Evolutionary conservation across 2,888 invertebrate species (phyloP).

Genomic region (Eristalis intricaria): DNA sequence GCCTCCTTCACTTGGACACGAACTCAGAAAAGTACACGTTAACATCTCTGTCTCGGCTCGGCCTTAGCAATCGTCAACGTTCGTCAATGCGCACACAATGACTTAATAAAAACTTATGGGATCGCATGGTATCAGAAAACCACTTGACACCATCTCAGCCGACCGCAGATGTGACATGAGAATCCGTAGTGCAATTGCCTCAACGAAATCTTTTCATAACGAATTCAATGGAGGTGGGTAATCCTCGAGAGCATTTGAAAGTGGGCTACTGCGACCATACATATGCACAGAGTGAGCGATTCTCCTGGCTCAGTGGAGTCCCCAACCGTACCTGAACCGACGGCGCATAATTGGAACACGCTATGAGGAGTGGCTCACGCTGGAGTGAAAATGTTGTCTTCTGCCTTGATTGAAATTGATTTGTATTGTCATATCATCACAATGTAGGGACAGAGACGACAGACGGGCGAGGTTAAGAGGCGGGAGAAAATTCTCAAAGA

Average conservation of each 20-base stretch:
- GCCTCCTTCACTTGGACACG: constrained; percentile 21
- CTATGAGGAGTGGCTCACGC: constrained; percentile 7
- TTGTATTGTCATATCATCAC: constrained; percentile 52
- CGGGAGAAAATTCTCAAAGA: constrained; percentile 2
- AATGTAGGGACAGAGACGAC: neutral
- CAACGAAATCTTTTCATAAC: constrained; percentile 55
- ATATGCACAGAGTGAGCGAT: neutral
- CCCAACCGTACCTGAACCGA: constrained; percentile 49
- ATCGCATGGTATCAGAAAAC: constrained; percentile 60
- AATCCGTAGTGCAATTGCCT: constrained; percentile 52
- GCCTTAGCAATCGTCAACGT: neutral
- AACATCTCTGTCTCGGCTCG: neutral
- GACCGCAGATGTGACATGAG: constrained; percentile 43
- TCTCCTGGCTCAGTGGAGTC: neutral
- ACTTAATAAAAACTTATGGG: constrained; percentile 63
- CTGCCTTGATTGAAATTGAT: constrained; percentile 55
- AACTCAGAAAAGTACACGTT: constrained; percentile 13
- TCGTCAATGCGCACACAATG: constrained; percentile 43
- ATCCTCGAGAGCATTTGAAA: constrained; percentile 32
- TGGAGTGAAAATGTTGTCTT: constrained; percentile 18
- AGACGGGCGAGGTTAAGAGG: neutral
- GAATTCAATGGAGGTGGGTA: constrained; percentile 39
- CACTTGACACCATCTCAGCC: constrained; percentile 67
- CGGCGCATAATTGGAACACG: constrained; percentile 45
- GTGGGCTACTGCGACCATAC: constrained; percentile 38